phyloP scores from a whole-genome alignment of 2,797 vertebrate genomes.

The Amblyopsis hoosieri region DNA sequence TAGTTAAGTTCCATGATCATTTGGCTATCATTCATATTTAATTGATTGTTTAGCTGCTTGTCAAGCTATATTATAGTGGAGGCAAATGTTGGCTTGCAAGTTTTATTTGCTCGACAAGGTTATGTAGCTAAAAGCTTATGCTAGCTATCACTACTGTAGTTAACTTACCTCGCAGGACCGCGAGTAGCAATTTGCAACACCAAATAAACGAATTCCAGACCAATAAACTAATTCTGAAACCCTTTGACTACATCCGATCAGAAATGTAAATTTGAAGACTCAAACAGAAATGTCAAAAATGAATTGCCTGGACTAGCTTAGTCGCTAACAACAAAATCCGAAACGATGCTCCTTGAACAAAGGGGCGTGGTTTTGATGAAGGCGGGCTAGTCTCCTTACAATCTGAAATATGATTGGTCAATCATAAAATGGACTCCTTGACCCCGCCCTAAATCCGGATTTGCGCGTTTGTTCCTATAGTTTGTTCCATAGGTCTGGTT shows the following conservation, averaged over 20 bases:
- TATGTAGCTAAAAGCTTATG: constrained; percentile 59
- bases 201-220: constrained; percentile 8
- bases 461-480: too few relatives aligned
- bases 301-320: constrained; percentile 48
- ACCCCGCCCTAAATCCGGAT: too few relatives aligned
- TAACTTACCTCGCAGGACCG: constrained; percentile 76
- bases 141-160: constrained; percentile 56
- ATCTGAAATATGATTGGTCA: constrained; percentile 57
- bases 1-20: constrained; percentile 29
- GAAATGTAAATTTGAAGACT: constrained; percentile 34
- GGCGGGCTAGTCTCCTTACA: constrained; percentile 65
- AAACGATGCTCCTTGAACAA: constrained; percentile 74
- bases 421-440: constrained; percentile 6
- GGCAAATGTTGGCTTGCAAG: too few relatives aligned
- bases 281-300: constrained; percentile 54
- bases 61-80: background rate
- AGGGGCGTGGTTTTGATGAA: constrained; percentile 65
- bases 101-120: constrained; percentile 54
- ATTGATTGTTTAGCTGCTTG: background rate
- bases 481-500: too few relatives aligned
- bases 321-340: constrained; percentile 79
- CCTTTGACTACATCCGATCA: constrained; percentile 17
- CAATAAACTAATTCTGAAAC: constrained; percentile 14
- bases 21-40: constrained; percentile 1
- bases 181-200: constrained; percentile 57